These are phyloP conservation scores for Passerina amoena DNA, from an alignment of 2,113 vertebrate genomes.

Conservation along the genomic window DNA sequence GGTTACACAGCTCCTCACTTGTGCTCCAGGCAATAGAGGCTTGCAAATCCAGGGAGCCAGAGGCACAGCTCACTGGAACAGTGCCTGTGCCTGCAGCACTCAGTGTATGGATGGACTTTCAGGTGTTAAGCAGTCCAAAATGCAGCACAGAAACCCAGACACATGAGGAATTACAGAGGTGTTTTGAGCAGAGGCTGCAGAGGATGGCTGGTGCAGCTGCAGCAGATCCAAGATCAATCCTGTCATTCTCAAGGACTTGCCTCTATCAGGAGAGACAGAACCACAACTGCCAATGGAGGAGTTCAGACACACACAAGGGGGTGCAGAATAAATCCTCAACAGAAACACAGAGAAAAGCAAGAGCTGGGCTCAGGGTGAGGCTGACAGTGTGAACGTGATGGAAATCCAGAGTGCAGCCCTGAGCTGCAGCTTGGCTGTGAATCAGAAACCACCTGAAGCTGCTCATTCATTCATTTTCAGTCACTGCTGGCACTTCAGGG, in stretches of 20 bases:
- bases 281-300: fast-evolving
- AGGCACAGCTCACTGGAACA: not conserved
- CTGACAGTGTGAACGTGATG: fast-evolving
- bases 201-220: not conserved
- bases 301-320: not conserved
- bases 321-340: not conserved
- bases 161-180: not conserved
- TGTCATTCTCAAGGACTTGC: not conserved
- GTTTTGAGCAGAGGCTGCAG: not conserved
- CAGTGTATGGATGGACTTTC: not conserved
- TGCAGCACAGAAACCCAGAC: not conserved
- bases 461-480: not conserved
- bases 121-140: not conserved
- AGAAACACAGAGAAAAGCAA: not conserved
- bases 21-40: not conserved
- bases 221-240: not conserved
- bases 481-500: not conserved
- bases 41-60: not conserved
- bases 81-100: not conserved
- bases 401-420: not conserved
- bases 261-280: not conserved
- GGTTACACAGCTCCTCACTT: not conserved
- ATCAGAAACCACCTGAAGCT: not conserved
- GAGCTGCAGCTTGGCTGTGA: fast-evolving
- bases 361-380: not conserved